Evolutionary conservation across 2,888 invertebrate genomes (phyloP).

Genomic region (Agonopterix arenella): DNA sequence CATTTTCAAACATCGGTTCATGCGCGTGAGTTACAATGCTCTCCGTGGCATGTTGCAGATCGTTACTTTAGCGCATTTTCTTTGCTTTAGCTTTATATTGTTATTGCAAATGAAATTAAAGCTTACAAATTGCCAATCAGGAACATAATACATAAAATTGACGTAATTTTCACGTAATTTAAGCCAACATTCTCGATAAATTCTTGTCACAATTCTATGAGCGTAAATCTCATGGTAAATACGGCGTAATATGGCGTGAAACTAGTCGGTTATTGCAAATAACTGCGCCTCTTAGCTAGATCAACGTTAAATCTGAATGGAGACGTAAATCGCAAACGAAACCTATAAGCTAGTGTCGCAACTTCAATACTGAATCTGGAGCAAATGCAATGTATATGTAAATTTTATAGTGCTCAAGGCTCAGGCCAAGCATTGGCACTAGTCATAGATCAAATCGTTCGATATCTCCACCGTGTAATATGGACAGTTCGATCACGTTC

Average conservation of each 20-base stretch:
- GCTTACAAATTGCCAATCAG: not conserved
- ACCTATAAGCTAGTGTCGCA: conserved; percentile 44
- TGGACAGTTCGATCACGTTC: conserved; percentile 17
- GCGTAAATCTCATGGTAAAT: conserved; percentile 14
- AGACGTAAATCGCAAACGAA: conserved; percentile 45
- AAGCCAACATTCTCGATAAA: conserved; percentile 1
- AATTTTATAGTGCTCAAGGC: conserved; percentile 46
- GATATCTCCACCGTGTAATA: conserved; percentile 20
- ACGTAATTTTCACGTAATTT: not conserved
- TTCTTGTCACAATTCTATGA: conserved; percentile 8
- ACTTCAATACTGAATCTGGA: conserved; percentile 47
- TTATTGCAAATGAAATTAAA: not conserved
- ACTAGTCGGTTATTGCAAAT: conserved; percentile 21
- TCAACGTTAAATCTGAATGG: conserved; percentile 37
- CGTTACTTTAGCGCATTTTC: conserved; percentile 14
- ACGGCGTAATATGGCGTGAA: conserved; percentile 21
- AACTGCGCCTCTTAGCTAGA: conserved; percentile 21
- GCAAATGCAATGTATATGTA: conserved; percentile 56
- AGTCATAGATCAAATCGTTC: conserved; percentile 34
- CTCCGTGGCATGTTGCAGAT: conserved; percentile 34
- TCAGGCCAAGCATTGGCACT: conserved; percentile 37
- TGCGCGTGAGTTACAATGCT: conserved; percentile 53
- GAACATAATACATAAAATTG: not conserved
- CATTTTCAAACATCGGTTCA: conserved; percentile 53
- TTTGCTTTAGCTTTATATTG: not conserved